Evolutionary conservation across 1,140 invertebrate species (phyloP).

Genomic region (Calliopsis andreniformis): DNA sequence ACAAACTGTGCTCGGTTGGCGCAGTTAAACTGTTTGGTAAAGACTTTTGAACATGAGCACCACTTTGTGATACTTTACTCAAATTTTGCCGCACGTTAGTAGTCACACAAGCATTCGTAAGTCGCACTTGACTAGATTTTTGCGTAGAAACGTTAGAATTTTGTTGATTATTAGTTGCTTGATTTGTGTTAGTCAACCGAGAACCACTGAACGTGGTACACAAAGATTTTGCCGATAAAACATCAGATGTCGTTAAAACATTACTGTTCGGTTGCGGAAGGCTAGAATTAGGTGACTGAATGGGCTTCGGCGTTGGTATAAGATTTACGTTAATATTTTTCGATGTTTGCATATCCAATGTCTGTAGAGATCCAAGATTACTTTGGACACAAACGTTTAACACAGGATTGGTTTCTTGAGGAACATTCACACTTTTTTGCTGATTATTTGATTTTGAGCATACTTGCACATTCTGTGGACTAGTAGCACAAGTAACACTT

Average conservation of each 20-base stretch:
- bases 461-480: conserved; percentile 69
- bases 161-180: conserved; percentile 57
- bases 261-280: conserved; percentile 51
- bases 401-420: conserved; percentile 59
- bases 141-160: conserved; percentile 55
- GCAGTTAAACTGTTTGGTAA: conserved; percentile 66
- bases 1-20: conserved; percentile 69
- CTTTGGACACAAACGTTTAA: conserved; percentile 57
- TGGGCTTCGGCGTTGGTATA: conserved; percentile 57
- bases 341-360: conserved; percentile 58
- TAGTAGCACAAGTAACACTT: conserved; percentile 64
- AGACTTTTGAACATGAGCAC: conserved; percentile 69
- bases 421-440: conserved; percentile 55
- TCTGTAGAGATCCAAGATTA: conserved; percentile 49
- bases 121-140: conserved; percentile 63
- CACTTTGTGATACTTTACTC: conserved; percentile 61
- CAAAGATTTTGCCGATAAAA: conserved; percentile 45
- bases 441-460: conserved; percentile 63
- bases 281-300: conserved; percentile 57
- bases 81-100: conserved; percentile 63
- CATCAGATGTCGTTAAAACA: conserved; percentile 44
- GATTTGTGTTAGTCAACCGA: conserved; percentile 53
- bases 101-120: conserved; percentile 60
- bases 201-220: conserved; percentile 47
- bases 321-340: conserved; percentile 62